Evolutionary conservation across 2,797 vertebrate species (phyloP), one percentile per base, ranked within the genome.

Genomic region (Lepus oiostolus): DNA sequence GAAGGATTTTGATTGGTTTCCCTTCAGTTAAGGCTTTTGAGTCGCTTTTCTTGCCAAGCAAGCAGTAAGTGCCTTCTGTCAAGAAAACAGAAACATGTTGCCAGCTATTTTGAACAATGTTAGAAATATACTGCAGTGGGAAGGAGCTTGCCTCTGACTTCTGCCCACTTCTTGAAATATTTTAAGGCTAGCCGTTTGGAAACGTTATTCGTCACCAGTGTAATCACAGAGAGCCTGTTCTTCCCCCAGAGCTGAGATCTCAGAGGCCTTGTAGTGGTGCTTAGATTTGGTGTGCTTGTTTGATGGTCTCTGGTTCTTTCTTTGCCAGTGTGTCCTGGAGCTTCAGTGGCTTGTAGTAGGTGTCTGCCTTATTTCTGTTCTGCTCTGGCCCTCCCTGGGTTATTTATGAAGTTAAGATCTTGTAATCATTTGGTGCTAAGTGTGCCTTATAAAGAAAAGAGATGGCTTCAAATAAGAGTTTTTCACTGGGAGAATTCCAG

Each of bases 61-160:
- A 96, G 95, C 94, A 97, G 92, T 93, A 95, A 96, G 95, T 96
- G 93, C 97, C 96, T 97, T 97, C 97, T 97, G 97, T 97, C 91
- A 95, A 94, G 95, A 96, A 97, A 96, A 96, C 96, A 96, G 97
- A 97, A 97, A 96, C 96, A 97, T 97, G 97, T 97, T 97, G 97
- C 95, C 85, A 96, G 96, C 97, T 97, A 97, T 97, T 97, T 97
- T 97, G 88, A 97, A 97, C 96, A 96, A 89, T 90, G 96, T 96
- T 96, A 96, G 96, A 97, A 97, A 97, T 97, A 97, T 47, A 97
- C 58, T 95, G 92, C 92, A 87, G 97, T 97, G 94, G 97, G 97
- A 96, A 97, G 96, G 90, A 96, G 77, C 96, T 47, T 97, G 97
- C 97, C 96, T 97, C 96, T 97, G 92, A 96, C 93, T 97, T 97